Evolutionary conservation across 2,797 vertebrate genomes (phyloP).

Genomic region (Tolypeutes matacus): DNA sequence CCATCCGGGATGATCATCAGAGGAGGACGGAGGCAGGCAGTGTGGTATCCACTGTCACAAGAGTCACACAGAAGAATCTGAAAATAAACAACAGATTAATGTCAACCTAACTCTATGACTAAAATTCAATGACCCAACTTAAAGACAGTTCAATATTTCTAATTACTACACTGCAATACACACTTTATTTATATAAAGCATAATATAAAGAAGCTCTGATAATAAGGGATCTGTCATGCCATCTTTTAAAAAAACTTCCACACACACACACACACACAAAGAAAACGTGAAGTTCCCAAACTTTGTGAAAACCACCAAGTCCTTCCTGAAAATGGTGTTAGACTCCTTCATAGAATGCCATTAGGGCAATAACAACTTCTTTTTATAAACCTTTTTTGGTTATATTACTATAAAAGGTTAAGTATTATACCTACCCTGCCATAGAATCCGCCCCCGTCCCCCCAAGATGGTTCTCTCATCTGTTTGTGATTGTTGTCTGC

Average conservation of each 20-base stretch:
- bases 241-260: background rate
- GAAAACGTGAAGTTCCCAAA: slow-evolving; percentile 1
- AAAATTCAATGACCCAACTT: slow-evolving; percentile 18
- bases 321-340: background rate
- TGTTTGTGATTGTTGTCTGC: too few species aligned
- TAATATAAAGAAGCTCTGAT: slow-evolving; percentile 32
- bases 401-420: background rate
- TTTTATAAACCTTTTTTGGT: slow-evolving; percentile 14
- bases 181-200: slow-evolving; percentile 13
- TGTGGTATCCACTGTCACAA: slow-evolving; percentile 97
- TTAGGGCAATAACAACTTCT: background rate
- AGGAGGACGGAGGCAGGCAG: slow-evolving; percentile 97
- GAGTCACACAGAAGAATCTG: slow-evolving; percentile 98
- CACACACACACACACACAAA: background rate
- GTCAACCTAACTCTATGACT: slow-evolving; percentile 46
- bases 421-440: background rate
- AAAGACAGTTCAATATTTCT: slow-evolving; percentile 59
- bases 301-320: slow-evolving; percentile 6
- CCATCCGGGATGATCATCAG: slow-evolving; percentile 99
- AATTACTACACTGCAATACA: background rate
- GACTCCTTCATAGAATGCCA: background rate
- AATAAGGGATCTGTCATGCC: background rate
- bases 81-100: slow-evolving; percentile 70
- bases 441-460: background rate
- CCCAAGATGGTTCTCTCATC: too few species aligned